A percentile compares a stretch with the other conserved stretches of the same genome.
phyloP scores from a whole-genome alignment of 2,113 vertebrate genomes.

The Bubo blakistoni region DNA sequence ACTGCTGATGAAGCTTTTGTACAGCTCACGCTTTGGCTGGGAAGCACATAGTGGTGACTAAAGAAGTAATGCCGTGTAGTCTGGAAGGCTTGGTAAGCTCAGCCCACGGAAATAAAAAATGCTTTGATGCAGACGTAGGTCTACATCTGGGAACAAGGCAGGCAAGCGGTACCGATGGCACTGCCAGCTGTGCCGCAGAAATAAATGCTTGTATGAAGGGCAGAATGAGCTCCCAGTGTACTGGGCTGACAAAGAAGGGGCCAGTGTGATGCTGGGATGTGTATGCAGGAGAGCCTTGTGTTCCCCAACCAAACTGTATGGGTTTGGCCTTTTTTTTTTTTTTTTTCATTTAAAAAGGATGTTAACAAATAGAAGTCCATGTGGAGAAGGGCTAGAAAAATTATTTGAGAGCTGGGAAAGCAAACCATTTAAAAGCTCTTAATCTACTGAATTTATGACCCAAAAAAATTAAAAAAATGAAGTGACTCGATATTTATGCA shows the following conservation, averaged over 20 bases:
- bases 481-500: not conserved
- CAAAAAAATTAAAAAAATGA: not conserved
- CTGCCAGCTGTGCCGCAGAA: not conserved
- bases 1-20: not conserved
- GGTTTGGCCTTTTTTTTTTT: fast-evolving
- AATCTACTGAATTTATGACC: not conserved
- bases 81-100: not conserved
- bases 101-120: fast-evolving
- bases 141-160: not conserved
- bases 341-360: not conserved
- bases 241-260: not conserved
- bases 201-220: not conserved
- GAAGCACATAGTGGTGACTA: not conserved
- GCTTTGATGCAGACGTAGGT: not conserved
- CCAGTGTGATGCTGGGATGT: not conserved
- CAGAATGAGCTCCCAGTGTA: not conserved
- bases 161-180: fast-evolving
- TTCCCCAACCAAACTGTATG: fast-evolving
- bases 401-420: not conserved
- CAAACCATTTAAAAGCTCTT: not conserved
- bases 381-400: not conserved
- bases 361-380: not conserved
- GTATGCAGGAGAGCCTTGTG: not conserved
- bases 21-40: not conserved
- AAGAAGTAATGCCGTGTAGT: not conserved